Evolutionary conservation across 2,797 vertebrate species (phyloP).

Genomic region (Pipistrellus pygmaeus): DNA sequence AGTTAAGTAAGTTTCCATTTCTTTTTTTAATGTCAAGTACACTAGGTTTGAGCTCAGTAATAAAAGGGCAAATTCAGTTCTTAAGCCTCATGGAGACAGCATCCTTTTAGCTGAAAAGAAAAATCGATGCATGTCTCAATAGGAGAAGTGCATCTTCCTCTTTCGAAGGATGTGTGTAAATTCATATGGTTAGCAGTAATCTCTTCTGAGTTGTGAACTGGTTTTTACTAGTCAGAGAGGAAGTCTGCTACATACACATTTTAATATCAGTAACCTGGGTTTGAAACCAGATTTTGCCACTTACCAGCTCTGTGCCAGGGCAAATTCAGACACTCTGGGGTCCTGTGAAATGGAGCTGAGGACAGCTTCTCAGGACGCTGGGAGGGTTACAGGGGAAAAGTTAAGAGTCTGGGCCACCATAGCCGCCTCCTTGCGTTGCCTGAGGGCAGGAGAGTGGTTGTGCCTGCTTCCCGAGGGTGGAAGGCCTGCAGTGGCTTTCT

Average conservation of each 20-base stretch:
- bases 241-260: not conserved
- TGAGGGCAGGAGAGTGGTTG: too few relatives aligned
- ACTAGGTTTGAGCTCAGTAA: slow-evolving; percentile 1
- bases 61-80: slow-evolving; percentile 2
- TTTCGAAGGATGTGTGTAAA: not conserved
- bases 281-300: slow-evolving; percentile 24
- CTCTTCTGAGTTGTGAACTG: not conserved
- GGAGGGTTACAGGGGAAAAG: not conserved
- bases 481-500: not conserved
- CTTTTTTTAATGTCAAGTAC: not conserved
- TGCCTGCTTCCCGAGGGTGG: not conserved
- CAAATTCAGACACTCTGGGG: not conserved
- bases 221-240: not conserved
- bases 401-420: too few relatives aligned
- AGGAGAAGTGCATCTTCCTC: not conserved
- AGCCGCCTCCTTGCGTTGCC: too few relatives aligned
- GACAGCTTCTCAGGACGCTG: not conserved
- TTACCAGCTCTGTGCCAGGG: not conserved
- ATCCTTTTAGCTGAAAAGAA: slow-evolving; percentile 26
- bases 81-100: not conserved
- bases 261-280: not conserved
- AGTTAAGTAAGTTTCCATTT: slow-evolving; percentile 30
- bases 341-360: not conserved
- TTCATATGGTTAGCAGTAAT: not conserved
- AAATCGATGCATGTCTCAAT: not conserved